phyloP scores from a whole-genome alignment of 2,113 vertebrate species.

The Theristicus caerulescens region DNA sequence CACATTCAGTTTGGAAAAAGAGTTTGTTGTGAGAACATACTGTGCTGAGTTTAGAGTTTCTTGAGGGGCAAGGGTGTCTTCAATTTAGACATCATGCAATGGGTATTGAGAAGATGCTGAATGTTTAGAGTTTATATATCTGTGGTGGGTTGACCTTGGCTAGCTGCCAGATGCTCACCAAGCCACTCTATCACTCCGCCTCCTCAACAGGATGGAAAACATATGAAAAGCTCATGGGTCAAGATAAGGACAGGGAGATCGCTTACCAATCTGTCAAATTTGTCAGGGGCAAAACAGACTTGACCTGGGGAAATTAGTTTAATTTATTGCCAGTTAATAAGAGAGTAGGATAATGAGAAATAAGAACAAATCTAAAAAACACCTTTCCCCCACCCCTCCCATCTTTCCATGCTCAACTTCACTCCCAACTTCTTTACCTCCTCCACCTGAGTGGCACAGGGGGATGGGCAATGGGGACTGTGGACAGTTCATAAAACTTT shows the following conservation, averaged over 20 bases:
- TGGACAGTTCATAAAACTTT: background rate
- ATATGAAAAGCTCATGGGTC: background rate
- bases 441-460: accelerated
- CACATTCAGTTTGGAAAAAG: background rate
- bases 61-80: background rate
- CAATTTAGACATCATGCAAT: background rate
- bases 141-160: background rate
- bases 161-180: background rate
- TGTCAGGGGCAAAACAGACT: background rate
- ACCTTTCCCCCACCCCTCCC: background rate
- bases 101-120: background rate
- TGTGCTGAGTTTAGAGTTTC: background rate
- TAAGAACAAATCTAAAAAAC: background rate
- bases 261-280: background rate
- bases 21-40: background rate
- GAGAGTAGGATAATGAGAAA: background rate
- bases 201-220: background rate
- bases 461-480: background rate
- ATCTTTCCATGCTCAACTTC: background rate
- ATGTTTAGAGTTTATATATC: background rate
- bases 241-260: background rate
- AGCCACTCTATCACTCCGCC: background rate
- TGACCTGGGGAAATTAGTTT: background rate
- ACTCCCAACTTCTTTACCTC: background rate
- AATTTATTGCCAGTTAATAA: background rate